These are phyloP conservation scores for Astreopora myriophthalma DNA, from an alignment of 64 coral and sea anemone species.

Conservation along the genomic window DNA sequence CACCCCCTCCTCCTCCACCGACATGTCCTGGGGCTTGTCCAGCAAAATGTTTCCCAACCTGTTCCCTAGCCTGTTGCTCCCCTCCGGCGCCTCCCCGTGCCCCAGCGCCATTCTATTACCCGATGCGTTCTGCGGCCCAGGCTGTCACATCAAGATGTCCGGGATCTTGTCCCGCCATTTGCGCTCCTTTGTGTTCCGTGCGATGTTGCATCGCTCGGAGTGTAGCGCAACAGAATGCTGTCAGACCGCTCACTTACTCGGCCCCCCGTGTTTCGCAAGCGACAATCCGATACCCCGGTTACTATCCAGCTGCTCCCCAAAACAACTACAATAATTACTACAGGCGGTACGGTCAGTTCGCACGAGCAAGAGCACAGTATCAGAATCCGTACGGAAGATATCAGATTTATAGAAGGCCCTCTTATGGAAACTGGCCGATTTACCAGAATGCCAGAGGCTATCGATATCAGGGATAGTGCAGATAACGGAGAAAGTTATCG, in stretches of 20 bases:
- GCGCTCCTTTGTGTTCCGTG: constrained; percentile 70
- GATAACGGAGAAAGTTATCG: too few species aligned
- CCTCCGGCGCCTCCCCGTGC: not conserved
- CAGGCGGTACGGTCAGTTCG: constrained; percentile 7
- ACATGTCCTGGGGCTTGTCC: constrained; percentile 52
- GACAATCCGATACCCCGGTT: not conserved
- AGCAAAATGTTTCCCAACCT: constrained; percentile 40
- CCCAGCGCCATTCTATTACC: constrained; percentile 19
- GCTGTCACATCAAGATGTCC: constrained; percentile 13
- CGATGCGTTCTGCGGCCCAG: not conserved
- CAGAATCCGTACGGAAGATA: not conserved
- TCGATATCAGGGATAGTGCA: constrained; percentile 11
- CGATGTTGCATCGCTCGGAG: constrained; percentile 28
- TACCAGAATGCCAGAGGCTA: not conserved
- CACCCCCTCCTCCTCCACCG: constrained; percentile 9
- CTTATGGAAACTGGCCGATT: not conserved
- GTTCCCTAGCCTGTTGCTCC: constrained; percentile 47
- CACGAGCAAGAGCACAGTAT: not conserved
- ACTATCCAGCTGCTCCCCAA: constrained; percentile 1
- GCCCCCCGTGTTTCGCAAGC: not conserved
- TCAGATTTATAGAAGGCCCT: constrained; percentile 1
- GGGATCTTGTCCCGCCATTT: constrained; percentile 51
- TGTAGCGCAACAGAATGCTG: not conserved
- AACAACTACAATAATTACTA: constrained; percentile 18
- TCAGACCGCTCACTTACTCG: constrained; percentile 7